These are phyloP conservation scores for Dendrolimus punctatus DNA, from an alignment of 1,140 invertebrate genomes.

Conservation along the genomic window DNA sequence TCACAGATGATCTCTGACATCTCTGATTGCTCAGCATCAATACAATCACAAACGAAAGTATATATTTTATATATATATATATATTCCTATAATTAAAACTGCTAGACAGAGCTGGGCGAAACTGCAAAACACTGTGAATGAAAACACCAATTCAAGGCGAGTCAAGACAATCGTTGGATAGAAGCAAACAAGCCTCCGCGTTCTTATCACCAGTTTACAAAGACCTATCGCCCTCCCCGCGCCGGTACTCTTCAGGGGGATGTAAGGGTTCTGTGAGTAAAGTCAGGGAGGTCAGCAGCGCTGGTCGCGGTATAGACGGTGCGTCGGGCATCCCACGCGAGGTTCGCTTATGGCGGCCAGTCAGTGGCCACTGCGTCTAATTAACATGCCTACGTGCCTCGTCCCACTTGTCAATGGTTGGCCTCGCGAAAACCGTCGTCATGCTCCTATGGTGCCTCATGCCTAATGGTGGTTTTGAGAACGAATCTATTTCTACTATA, in stretches of 20 bases:
- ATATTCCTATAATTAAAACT: constrained; percentile 23
- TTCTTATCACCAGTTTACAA: constrained; percentile 15
- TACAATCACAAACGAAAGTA: constrained; percentile 21
- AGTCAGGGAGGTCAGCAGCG: constrained; percentile 17
- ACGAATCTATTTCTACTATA: too few species aligned
- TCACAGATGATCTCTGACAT: too few species aligned
- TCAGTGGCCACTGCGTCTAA: constrained; percentile 56
- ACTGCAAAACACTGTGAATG: constrained; percentile 57
- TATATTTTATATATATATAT: too few species aligned
- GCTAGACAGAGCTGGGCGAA: constrained; percentile 14
- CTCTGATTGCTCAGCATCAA: too few species aligned
- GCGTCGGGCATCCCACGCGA: constrained; percentile 53
- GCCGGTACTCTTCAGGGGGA: neutral
- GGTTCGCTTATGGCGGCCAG: constrained; percentile 49
- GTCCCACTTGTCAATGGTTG: constrained; percentile 59
- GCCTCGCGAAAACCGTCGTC: constrained; percentile 52
- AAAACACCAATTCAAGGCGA: constrained; percentile 47
- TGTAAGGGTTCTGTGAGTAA: too few species aligned
- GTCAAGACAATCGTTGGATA: constrained; percentile 35
- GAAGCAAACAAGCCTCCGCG: constrained; percentile 24
- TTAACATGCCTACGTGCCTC: constrained; percentile 61
- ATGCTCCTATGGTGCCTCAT: constrained; percentile 21
- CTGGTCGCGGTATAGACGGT: constrained; percentile 45
- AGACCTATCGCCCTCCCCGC: constrained; percentile 20
- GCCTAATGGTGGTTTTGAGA: too few species aligned